Percentiles rank a stretch among this genome's conserved stretches.
Evolutionary conservation across 1,140 invertebrate genomes (phyloP).

Genomic region (Drosophila guanche): DNA sequence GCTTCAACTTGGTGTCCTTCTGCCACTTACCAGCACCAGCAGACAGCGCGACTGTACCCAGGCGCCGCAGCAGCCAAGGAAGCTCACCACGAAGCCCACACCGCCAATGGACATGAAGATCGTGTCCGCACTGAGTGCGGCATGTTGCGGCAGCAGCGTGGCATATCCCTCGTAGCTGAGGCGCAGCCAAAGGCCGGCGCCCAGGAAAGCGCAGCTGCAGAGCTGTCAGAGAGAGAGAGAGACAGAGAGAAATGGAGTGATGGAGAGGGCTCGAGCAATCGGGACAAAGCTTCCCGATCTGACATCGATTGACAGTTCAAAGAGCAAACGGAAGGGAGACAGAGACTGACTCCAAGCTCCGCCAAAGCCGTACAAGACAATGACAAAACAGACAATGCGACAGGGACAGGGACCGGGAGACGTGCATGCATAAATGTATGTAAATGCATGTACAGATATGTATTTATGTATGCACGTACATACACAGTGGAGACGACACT

Average conservation of each 20-base stretch:
- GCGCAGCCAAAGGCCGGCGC: constrained; percentile 90
- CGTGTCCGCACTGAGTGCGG: constrained; percentile 88
- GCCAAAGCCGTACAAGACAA: too few species aligned
- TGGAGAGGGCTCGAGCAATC: too few species aligned
- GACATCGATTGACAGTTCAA: too few species aligned
- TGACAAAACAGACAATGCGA: constrained; percentile 43
- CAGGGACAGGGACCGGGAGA: constrained; percentile 7
- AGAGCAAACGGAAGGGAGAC: too few species aligned
- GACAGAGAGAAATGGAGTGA: not conserved
- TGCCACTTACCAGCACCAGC: constrained; percentile 88
- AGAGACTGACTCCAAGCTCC: too few species aligned
- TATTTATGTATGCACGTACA: not conserved
- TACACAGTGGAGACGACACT: not conserved
- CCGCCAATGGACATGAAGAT: constrained; percentile 88
- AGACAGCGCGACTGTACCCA: constrained; percentile 92
- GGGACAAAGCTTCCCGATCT: too few species aligned
- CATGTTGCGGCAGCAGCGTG: constrained; percentile 89
- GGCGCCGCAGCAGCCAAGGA: constrained; percentile 92
- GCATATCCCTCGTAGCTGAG: constrained; percentile 89
- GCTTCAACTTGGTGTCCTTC: not conserved
- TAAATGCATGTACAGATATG: too few species aligned
- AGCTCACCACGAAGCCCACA: constrained; percentile 89
- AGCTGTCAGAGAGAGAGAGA: constrained; percentile 85
- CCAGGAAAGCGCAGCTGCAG: constrained; percentile 89
- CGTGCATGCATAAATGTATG: too few species aligned